phyloP scores from a whole-genome alignment of 1,140 invertebrate genomes.

The Tenebrio molitor region DNA sequence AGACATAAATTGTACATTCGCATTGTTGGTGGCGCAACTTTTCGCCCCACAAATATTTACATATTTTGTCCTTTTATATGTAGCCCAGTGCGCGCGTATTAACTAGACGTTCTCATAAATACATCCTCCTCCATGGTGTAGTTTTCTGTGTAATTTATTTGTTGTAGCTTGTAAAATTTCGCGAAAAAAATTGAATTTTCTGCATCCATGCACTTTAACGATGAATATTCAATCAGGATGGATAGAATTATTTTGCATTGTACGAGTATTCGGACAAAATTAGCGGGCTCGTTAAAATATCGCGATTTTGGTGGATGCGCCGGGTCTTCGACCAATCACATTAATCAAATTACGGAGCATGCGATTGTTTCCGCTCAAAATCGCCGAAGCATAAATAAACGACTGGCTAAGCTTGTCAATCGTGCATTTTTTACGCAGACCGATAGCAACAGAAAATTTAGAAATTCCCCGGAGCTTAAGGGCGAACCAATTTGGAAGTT shows the following conservation, averaged over 20 bases:
- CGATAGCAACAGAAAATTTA: not conserved
- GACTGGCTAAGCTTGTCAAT: not conserved
- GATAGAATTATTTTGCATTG: not conserved
- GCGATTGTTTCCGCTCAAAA: not conserved
- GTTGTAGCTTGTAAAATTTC: not conserved
- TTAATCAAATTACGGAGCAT: constrained; percentile 18
- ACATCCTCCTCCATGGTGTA: not conserved
- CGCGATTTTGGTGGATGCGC: constrained; percentile 24
- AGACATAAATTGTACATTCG: not conserved
- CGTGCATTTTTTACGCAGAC: not conserved
- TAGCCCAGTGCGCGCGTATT: too few species aligned
- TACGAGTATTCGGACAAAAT: not conserved
- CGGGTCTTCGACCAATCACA: not conserved
- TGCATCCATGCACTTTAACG: not conserved
- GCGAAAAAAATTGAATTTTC: not conserved
- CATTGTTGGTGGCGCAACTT: not conserved
- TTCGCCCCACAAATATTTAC: not conserved
- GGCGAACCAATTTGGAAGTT: not conserved
- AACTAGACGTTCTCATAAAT: not conserved
- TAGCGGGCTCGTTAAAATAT: not conserved
- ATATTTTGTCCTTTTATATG: constrained; percentile 26
- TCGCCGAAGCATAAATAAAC: constrained; percentile 7
- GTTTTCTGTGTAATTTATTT: constrained; percentile 17
- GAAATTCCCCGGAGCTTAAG: not conserved
- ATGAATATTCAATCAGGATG: not conserved